phyloP scores from a whole-genome alignment of 2,797 vertebrate genomes.

The Leptoclinus maculatus region DNA sequence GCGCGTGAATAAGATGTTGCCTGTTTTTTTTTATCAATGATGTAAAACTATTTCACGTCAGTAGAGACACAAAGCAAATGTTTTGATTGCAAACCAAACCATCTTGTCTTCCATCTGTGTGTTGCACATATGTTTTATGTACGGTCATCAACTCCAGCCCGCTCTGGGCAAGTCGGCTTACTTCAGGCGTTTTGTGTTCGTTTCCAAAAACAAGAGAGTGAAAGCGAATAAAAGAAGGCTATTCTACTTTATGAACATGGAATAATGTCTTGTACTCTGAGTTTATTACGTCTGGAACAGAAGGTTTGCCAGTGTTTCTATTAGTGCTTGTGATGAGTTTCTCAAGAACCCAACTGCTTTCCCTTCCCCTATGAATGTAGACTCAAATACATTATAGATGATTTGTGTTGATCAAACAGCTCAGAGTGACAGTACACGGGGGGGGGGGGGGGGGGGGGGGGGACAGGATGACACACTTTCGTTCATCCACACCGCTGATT shows the following conservation, averaged over 20 bases:
- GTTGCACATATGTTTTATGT: background rate
- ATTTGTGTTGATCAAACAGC: slow-evolving; percentile 49
- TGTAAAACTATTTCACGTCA: background rate
- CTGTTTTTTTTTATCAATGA: background rate
- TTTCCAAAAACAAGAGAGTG: background rate
- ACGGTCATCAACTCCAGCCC: background rate
- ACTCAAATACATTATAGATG: slow-evolving; percentile 32
- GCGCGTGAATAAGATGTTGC: background rate
- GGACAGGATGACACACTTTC: slow-evolving; percentile 27
- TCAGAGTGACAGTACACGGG: slow-evolving; percentile 15
- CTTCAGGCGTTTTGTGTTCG: background rate
- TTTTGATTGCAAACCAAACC: no score
- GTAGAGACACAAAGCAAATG: background rate
- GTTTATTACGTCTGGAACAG: no score
- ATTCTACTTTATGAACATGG: background rate
- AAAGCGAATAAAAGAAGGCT: background rate
- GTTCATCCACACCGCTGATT: slow-evolving; percentile 41
- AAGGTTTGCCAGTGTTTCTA: slow-evolving; percentile 16
- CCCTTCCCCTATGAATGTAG: background rate
- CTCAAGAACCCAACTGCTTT: background rate
- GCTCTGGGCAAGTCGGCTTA: background rate
- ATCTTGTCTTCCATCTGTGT: background rate
- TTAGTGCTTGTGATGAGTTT: slow-evolving; percentile 1
- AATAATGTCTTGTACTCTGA: background rate
- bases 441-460: background rate